These are phyloP conservation scores for Phrynocephalus versicolor DNA, from an alignment of 2,113 vertebrate species.

Conservation along the genomic window DNA sequence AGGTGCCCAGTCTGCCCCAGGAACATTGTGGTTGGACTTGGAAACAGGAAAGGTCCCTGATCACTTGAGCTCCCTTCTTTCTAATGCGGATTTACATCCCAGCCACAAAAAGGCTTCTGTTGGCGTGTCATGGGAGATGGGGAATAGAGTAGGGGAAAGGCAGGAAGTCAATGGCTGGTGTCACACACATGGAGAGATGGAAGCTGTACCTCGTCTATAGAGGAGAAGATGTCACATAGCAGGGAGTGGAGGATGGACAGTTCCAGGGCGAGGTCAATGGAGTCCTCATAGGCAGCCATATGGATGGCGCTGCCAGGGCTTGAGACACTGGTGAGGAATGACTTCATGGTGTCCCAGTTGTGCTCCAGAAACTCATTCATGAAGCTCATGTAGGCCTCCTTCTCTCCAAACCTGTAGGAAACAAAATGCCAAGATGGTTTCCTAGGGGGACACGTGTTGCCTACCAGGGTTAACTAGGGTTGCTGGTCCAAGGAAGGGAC, in stretches of 20 bases:
- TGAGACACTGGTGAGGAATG: constrained; percentile 84
- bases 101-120: neutral
- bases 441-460: neutral
- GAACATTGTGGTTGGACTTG: neutral
- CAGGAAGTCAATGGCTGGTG: no score
- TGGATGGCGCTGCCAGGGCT: constrained; percentile 72
- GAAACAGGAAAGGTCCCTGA: no score
- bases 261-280: constrained; percentile 87
- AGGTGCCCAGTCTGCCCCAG: neutral
- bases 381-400: constrained; percentile 96
- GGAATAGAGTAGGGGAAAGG: no score
- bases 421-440: fast-evolving
- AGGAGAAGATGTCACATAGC: constrained; percentile 86
- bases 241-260: constrained; percentile 89
- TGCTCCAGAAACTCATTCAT: constrained; percentile 92
- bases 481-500: neutral
- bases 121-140: neutral
- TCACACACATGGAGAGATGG: neutral
- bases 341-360: constrained; percentile 83
- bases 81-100: neutral
- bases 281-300: constrained; percentile 82
- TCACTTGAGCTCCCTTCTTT: no score
- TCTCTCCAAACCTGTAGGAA: constrained; percentile 88
- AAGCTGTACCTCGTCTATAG: constrained; percentile 80
- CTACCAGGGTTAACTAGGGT: neutral